Evolutionary conservation across 2,113 vertebrate genomes (phyloP).

Genomic region (Forbesichthys papilliferus): DNA sequence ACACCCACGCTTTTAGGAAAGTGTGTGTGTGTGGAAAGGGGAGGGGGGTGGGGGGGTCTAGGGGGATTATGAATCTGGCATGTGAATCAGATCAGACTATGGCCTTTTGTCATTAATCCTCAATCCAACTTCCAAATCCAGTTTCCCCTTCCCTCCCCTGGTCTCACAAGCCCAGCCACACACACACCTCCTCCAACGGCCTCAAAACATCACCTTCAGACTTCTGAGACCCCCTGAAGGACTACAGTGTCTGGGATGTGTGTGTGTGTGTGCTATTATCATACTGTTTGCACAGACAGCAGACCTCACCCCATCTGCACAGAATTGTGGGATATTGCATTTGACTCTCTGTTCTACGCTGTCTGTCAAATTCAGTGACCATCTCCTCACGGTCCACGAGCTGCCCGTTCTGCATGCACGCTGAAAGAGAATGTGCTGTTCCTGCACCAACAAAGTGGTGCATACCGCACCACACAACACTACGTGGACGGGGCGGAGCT

Average conservation of each 20-base stretch:
- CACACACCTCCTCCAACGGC: not conserved
- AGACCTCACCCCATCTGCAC: conserved; percentile 41
- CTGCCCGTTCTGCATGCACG: no score
- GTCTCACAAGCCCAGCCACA: not conserved
- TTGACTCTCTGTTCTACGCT: no score
- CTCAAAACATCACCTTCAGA: not conserved
- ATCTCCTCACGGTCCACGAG: no score
- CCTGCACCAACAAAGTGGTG: no score
- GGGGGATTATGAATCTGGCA: conserved; percentile 52
- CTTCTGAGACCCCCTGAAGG: conserved; percentile 19
- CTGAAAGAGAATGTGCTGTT: no score
- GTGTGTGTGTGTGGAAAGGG: conserved; percentile 31
- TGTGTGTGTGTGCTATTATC: conserved; percentile 47
- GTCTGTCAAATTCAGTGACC: no score
- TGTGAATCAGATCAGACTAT: conserved; percentile 40
- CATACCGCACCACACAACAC: no score
- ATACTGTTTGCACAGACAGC: conserved; percentile 51
- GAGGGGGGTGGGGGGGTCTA: conserved; percentile 18
- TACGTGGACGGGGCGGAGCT: no score
- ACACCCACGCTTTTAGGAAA: no score
- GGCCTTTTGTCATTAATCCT: conserved; percentile 45
- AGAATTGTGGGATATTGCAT: not conserved
- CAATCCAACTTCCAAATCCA: conserved; percentile 40
- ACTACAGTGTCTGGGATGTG: conserved; percentile 44
- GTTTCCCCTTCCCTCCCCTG: conserved; percentile 19